Evolutionary conservation across 2,797 vertebrate genomes (phyloP).

Genomic region (Phoebastria nigripes): DNA sequence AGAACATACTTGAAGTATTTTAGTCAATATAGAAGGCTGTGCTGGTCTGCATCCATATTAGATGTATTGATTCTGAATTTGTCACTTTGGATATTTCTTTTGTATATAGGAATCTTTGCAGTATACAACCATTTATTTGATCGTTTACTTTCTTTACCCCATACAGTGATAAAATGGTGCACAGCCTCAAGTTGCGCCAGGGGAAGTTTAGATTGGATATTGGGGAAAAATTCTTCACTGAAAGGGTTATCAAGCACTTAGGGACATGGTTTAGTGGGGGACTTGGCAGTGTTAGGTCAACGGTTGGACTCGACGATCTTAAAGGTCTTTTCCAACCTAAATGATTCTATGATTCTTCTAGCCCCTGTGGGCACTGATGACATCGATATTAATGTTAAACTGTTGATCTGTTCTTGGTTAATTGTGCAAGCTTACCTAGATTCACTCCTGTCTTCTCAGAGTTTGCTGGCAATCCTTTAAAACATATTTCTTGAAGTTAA

Average conservation of each 20-base stretch:
- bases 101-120: not conserved
- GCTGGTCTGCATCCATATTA: no score
- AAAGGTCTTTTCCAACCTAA: not conserved
- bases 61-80: no score
- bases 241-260: not conserved
- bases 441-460: not conserved
- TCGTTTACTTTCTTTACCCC: not conserved
- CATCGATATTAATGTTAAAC: not conserved
- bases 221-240: not conserved
- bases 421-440: not conserved
- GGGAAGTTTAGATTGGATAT: not conserved
- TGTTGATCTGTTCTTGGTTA: not conserved
- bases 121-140: not conserved
- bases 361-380: not conserved
- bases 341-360: not conserved
- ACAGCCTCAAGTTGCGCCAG: not conserved
- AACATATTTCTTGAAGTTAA: not conserved
- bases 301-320: fast-evolving
- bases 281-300: not conserved
- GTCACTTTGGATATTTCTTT: no score
- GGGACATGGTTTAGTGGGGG: not conserved
- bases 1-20: not conserved
- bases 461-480: not conserved
- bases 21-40: no score
- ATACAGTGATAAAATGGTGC: not conserved